Base-by-base conservation (phyloP, 2,888 invertebrate genomes). In the Saturnia japonica region DNA sequence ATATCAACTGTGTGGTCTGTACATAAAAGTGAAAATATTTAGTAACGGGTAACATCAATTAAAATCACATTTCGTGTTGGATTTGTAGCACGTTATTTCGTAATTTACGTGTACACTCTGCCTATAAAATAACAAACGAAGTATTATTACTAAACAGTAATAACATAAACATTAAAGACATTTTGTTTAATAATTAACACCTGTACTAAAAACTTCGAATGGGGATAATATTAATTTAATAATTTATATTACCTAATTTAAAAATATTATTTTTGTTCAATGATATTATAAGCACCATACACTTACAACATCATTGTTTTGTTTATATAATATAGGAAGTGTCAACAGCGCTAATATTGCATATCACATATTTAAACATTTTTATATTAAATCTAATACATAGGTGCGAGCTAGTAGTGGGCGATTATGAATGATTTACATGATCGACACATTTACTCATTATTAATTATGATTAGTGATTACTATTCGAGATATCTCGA, bases 1-100 rank as follows among this genome's bases (percentile, higher is more conserved):
- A 28, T 28, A 60, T 14, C 28, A 62, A 25, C 25, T 76, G 69
- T 86, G 84, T 81, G 78, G 77, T 79, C 90, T 72, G 79, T 90
- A 90, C 89, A 72, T 54, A 60, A 45, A 57, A 75, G 75, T 82
- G 78, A 82, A 83, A 86, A 83, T 85, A 83, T 85, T 85, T 85
- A 82, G 84, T 83, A 82, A 85, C 82, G 77, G 74, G 69, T 67
- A 87, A 88, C 90, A 88, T 88, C 93, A 90, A 94, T 94, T 94
- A 94, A 93, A 93, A 91, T 90, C 93, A 79, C 90, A 94, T 93
- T 93, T 92, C 79, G 80, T 81, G 81, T 81, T 82, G 77, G 82
- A 80, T 83, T 75, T 75, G 72, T 76, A 84, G 84, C 91, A 91
- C 92, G 91, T 88, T 82, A 91, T 83, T 79, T 81, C 79, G 81